Conservation (phyloP, 2,113 vertebrate species). For the Erythrocebus patas region DNA sequence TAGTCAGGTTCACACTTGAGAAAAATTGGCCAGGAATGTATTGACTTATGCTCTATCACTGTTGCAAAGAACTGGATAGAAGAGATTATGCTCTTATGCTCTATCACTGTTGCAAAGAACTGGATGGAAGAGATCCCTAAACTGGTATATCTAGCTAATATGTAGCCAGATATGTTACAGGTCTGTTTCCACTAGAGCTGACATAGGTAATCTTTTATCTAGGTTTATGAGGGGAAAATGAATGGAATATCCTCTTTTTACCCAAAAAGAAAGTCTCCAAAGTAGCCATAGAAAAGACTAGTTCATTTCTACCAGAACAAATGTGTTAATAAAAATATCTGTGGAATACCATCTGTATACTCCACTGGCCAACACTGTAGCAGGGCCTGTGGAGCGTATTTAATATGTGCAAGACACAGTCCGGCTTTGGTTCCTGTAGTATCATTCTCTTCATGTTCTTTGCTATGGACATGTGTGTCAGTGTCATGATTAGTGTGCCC, state of each 20-base stretch:
- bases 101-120: not conserved
- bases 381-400: not conserved
- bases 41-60: not conserved
- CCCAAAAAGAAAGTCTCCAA: not conserved
- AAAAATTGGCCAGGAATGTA: not conserved
- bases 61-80: not conserved
- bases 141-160: not conserved
- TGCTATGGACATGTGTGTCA: not conserved
- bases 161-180: not conserved
- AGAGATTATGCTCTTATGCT: not conserved
- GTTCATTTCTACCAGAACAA: not conserved
- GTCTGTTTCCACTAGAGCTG: not conserved
- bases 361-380: not conserved
- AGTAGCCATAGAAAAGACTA: not conserved
- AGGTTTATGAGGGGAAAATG: not conserved
- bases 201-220: not conserved
- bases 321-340: not conserved
- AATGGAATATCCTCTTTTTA: not conserved
- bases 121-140: not conserved
- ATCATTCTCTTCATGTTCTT: not conserved
- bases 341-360: not conserved
- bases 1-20: conserved; percentile 5
- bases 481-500: not conserved
- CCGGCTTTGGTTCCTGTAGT: not conserved
- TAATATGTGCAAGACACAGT: not conserved